These are phyloP conservation scores for Tinea trinotella DNA, from an alignment of 2,888 invertebrate genomes.

Conservation along the genomic window DNA sequence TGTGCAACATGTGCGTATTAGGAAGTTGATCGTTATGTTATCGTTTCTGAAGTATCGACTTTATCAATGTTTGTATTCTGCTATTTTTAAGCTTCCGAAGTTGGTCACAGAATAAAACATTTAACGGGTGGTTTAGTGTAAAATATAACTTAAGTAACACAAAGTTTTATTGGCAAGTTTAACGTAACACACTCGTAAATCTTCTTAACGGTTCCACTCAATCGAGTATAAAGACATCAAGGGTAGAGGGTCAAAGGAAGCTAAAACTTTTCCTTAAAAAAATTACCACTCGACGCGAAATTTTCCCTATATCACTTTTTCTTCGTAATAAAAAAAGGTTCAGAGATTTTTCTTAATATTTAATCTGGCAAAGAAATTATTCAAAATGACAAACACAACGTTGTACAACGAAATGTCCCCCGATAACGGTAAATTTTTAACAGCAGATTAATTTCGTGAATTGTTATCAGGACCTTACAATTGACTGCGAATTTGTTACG, in stretches of 20 bases:
- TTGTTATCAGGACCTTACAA: slow-evolving; percentile 68
- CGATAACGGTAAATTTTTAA: slow-evolving; percentile 38
- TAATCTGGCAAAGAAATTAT: slow-evolving; percentile 10
- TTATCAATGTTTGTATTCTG: not conserved
- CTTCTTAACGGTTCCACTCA: slow-evolving; percentile 10
- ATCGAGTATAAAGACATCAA: slow-evolving; percentile 17
- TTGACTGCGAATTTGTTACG: slow-evolving; percentile 67
- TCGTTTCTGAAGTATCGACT: not conserved
- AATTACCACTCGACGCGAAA: not conserved
- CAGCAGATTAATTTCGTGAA: slow-evolving; percentile 62
- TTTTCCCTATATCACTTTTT: slow-evolving; percentile 7
- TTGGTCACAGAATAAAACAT: not conserved
- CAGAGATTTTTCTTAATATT: not conserved
- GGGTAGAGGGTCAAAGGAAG: slow-evolving; percentile 7
- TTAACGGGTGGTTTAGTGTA: not conserved
- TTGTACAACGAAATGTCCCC: slow-evolving; percentile 25
- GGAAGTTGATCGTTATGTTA: not conserved
- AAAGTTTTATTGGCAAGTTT: not conserved
- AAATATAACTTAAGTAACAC: not conserved
- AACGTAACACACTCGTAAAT: slow-evolving; percentile 10
- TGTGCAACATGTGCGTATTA: not conserved
- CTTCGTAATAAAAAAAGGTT: not conserved
- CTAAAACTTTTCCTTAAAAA: slow-evolving; percentile 1
- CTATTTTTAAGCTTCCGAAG: not conserved
- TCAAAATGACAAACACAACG: slow-evolving; percentile 11